phyloP scores from a whole-genome alignment of 2,113 vertebrate species.

The Dascyllus trimaculatus region DNA sequence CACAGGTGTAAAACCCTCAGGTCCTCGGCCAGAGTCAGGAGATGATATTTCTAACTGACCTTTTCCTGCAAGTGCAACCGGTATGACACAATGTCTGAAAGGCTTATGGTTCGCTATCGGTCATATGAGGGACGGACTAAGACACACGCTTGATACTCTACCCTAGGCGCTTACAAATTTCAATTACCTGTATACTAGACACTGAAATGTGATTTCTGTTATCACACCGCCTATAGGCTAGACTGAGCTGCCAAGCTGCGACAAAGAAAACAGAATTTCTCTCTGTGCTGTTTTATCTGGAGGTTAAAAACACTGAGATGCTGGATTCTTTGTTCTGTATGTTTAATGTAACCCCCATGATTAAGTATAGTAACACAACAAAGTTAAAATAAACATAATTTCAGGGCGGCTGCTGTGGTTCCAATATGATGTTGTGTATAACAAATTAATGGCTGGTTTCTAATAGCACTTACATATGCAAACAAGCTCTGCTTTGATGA shows the following conservation, averaged over 20 bases:
- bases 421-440: neutral
- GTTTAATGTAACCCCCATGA: neutral
- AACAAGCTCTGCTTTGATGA: neutral
- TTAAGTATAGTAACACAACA: neutral
- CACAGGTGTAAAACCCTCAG: constrained; percentile 34
- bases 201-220: constrained; percentile 68
- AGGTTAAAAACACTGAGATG: constrained; percentile 14
- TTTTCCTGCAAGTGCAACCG: constrained; percentile 51
- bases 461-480: neutral
- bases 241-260: constrained; percentile 37
- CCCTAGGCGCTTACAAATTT: constrained; percentile 61
- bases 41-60: constrained; percentile 53
- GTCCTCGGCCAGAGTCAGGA: constrained; percentile 33
- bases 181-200: constrained; percentile 66
- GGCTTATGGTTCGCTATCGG: constrained; percentile 51
- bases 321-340: neutral
- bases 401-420: neutral
- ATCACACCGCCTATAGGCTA: constrained; percentile 50
- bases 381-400: neutral
- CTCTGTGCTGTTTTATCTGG: constrained; percentile 4
- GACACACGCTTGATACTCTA: constrained; percentile 40
- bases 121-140: constrained; percentile 49
- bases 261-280: constrained; percentile 30
- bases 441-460: neutral
- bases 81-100: constrained; percentile 53